These are phyloP conservation scores for Cheilosia pagana DNA, from an alignment of 2,888 invertebrate genomes.

Conservation along the genomic window DNA sequence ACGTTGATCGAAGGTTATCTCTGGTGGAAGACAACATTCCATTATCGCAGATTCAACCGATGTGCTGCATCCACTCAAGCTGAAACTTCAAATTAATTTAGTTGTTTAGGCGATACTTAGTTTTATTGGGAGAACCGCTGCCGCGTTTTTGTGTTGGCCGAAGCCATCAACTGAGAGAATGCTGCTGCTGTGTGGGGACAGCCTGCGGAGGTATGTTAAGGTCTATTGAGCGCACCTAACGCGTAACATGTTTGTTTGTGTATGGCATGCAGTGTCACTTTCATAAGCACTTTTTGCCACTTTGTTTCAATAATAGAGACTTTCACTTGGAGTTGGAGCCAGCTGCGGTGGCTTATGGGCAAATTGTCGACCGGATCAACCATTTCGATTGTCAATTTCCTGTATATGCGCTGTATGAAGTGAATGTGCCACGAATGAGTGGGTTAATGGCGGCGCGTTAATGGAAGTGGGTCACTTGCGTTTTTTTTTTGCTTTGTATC, in stretches of 20 bases:
- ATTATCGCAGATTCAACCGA: slow-evolving; percentile 31
- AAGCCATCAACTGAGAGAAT: slow-evolving; percentile 19
- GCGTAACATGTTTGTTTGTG: slow-evolving; percentile 19
- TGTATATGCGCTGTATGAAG: slow-evolving; percentile 32
- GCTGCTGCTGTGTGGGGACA: slow-evolving; percentile 41
- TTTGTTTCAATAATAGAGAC: slow-evolving; percentile 39
- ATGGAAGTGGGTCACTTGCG: slow-evolving; percentile 30
- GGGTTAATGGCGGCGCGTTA: slow-evolving; percentile 15
- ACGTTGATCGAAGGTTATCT: slow-evolving; percentile 70
- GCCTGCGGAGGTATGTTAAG: slow-evolving; percentile 50
- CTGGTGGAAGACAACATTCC: slow-evolving; percentile 62
- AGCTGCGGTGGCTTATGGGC: slow-evolving; percentile 34
- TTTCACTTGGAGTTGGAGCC: slow-evolving; percentile 51
- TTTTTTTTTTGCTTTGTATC: background rate
- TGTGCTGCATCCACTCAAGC: slow-evolving; percentile 53
- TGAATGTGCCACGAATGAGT: slow-evolving; percentile 36
- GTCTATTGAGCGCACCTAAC: slow-evolving; percentile 40
- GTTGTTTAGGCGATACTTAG: slow-evolving; percentile 54
- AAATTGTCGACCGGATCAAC: slow-evolving; percentile 40
- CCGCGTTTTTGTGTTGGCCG: background rate
- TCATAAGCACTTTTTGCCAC: slow-evolving; percentile 57
- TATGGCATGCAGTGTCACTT: slow-evolving; percentile 55
- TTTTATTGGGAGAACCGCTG: slow-evolving; percentile 9
- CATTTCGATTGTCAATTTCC: slow-evolving; percentile 50
- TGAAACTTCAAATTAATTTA: slow-evolving; percentile 65